Percentiles rank a stretch among this genome's conserved stretches.
phyloP scores from a whole-genome alignment of 1,140 invertebrate genomes.

The Plectrocnemia conspersa region DNA sequence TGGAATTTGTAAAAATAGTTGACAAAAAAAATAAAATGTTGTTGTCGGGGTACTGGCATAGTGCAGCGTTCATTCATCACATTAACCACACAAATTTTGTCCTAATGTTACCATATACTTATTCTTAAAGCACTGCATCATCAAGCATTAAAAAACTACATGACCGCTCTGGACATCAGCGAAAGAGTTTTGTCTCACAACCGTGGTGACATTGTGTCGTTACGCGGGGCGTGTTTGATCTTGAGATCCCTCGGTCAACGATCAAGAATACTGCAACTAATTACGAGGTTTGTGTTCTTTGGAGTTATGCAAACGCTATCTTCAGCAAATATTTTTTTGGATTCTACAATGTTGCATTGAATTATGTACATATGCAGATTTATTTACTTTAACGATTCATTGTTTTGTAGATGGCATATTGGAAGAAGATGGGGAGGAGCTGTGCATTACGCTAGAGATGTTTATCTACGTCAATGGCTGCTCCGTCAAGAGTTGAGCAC shows the following conservation, averaged over 20 bases:
- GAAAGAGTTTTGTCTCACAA: constrained; percentile 44
- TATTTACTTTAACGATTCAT: neutral
- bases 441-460: constrained; percentile 31
- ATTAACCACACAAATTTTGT: too few relatives aligned
- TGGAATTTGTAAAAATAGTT: too few relatives aligned
- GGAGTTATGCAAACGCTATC: neutral
- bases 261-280: constrained; percentile 58
- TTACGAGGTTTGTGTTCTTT: constrained; percentile 53
- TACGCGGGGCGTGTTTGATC: constrained; percentile 55
- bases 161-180: constrained; percentile 52
- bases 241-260: constrained; percentile 59
- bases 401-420: constrained; percentile 31
- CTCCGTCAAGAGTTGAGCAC: constrained; percentile 32
- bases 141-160: constrained; percentile 55
- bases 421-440: constrained; percentile 32
- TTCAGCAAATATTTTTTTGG: neutral
- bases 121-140: constrained; percentile 45
- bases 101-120: too few relatives aligned
- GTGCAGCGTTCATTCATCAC: too few relatives aligned
- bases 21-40: too few relatives aligned
- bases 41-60: too few relatives aligned
- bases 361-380: neutral
- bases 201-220: constrained; percentile 42
- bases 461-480: constrained; percentile 34
- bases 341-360: neutral